A percentile compares a stretch with the other conserved stretches of the same genome.
These are phyloP conservation scores for Turnix velox DNA, from an alignment of 2,113 vertebrate genomes.

Conservation along the genomic window DNA sequence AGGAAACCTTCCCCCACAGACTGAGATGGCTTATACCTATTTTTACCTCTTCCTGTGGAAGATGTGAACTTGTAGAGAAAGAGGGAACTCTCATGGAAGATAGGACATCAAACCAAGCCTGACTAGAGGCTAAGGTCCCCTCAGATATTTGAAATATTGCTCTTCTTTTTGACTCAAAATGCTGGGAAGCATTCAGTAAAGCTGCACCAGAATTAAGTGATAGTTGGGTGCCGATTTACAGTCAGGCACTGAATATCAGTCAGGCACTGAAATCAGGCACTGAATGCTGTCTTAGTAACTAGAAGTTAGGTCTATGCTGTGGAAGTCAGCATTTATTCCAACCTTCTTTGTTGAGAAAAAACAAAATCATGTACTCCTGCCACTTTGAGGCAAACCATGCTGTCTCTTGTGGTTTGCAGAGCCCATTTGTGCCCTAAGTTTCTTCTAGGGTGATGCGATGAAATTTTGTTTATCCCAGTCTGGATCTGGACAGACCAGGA, in stretches of 20 bases:
- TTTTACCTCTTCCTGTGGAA: neutral
- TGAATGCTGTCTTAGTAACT: neutral
- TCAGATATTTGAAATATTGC: neutral
- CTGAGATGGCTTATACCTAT: neutral
- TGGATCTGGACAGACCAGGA: neutral
- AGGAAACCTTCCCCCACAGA: neutral
- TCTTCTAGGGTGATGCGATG: neutral
- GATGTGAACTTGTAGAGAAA: neutral
- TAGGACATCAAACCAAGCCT: neutral
- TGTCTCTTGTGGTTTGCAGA: neutral
- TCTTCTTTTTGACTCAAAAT: neutral
- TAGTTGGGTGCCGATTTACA: neutral
- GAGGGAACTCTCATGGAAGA: neutral
- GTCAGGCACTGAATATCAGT: too few relatives aligned
- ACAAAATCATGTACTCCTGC: neutral
- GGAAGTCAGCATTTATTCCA: neutral
- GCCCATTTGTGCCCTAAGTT: neutral
- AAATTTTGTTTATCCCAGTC: neutral
- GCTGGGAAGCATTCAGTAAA: neutral
- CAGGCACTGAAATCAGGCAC: neutral
- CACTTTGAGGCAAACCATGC: neutral
- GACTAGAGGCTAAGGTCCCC: neutral
- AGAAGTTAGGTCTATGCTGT: neutral
- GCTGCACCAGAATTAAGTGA: neutral
- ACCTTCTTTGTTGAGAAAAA: neutral